A percentile compares a stretch with the other conserved stretches of the same genome.
Conservation (phyloP, 2,888 invertebrate species). For the Cosmia pyralina region DNA sequence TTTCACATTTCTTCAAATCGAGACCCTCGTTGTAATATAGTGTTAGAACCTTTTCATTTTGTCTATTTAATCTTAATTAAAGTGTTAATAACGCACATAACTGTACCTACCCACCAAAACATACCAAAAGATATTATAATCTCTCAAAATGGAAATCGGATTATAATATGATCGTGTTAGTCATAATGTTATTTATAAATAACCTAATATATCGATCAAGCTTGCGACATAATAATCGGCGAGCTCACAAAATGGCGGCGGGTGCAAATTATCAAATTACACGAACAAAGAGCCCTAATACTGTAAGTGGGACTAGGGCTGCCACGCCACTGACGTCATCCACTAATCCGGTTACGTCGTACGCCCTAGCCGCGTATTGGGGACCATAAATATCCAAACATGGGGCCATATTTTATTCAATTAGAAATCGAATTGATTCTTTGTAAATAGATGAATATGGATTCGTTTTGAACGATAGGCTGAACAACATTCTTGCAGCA, state of each 20-base stretch:
- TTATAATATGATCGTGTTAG: constrained; percentile 13
- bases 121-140: background rate
- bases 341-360: background rate
- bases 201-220: constrained; percentile 25
- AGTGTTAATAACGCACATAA: background rate
- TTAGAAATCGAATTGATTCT: background rate
- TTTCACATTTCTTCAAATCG: background rate
- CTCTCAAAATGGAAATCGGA: background rate
- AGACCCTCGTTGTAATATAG: background rate
- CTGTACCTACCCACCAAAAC: background rate
- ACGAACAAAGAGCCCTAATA: constrained; percentile 82
- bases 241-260: constrained; percentile 74
- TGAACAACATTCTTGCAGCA: too few species aligned
- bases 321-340: constrained; percentile 29
- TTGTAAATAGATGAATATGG: background rate
- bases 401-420: constrained; percentile 10
- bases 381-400: constrained; percentile 20
- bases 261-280: constrained; percentile 80
- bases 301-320: constrained; percentile 74
- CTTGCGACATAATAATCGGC: constrained; percentile 47
- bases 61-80: too few species aligned
- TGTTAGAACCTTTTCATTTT: background rate
- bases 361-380: constrained; percentile 15
- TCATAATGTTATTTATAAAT: constrained; percentile 25
- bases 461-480: background rate